Percentiles rank a stretch among this genome's conserved stretches.
Conservation (phyloP, 2,797 vertebrate genomes). For the Chrysocyon brachyurus region DNA sequence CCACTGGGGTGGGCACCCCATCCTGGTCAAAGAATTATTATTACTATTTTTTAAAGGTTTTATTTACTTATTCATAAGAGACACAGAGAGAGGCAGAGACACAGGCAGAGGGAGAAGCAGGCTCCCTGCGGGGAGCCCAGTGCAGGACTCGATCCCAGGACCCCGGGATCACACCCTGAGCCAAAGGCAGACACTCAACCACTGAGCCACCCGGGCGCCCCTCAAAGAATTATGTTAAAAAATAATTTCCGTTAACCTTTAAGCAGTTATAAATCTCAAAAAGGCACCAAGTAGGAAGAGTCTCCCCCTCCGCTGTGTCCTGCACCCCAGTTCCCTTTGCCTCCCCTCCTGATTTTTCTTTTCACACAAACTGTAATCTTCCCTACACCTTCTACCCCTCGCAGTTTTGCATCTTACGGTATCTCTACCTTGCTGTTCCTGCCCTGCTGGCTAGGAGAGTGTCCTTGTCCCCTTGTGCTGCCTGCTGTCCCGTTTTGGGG, state of each 20-base stretch:
- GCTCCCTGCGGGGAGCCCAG: too few relatives aligned
- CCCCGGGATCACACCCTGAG: too few relatives aligned
- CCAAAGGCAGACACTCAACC: too few relatives aligned
- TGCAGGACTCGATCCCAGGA: too few relatives aligned
- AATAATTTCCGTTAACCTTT: background rate
- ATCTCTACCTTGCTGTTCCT: background rate
- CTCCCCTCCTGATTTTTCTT: background rate
- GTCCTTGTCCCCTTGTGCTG: background rate
- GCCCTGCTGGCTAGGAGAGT: too few relatives aligned
- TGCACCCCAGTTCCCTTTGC: background rate
- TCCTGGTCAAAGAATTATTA: background rate
- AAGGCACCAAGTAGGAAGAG: background rate
- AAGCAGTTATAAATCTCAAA: background rate
- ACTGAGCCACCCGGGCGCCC: too few relatives aligned
- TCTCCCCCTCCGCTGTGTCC: background rate
- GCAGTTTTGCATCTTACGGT: background rate
- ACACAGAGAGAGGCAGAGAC: too few relatives aligned
- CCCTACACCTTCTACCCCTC: rapidly evolving
- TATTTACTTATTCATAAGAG: too few relatives aligned
- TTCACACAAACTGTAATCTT: background rate
- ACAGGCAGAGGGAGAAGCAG: too few relatives aligned
- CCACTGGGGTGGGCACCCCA: rapidly evolving
- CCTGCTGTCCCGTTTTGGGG: rapidly evolving
- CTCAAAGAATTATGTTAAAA: background rate
- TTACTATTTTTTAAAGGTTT: too few relatives aligned